Conservation (phyloP, 2,113 vertebrate genomes). For the Scartelaos histophorus region DNA sequence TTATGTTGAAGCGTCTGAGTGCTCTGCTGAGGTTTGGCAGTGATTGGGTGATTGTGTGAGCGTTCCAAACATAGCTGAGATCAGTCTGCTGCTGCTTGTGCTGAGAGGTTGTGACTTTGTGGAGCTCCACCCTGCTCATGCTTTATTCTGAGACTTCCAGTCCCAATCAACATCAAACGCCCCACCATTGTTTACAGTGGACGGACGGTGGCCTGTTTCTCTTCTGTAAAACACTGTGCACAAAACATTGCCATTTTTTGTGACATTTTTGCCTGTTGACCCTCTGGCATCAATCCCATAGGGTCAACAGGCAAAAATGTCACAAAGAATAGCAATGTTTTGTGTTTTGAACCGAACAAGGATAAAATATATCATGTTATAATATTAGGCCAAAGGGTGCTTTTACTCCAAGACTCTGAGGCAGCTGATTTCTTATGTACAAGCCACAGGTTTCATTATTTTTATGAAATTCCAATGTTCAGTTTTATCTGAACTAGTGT, state of each 20-base stretch:
- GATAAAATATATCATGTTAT: too few relatives aligned
- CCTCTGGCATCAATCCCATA: conserved; percentile 43
- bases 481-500: conserved; percentile 36
- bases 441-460: conserved; percentile 43
- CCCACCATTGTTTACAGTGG: conserved; percentile 36
- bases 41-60: conserved; percentile 10
- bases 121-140: conserved; percentile 47
- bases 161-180: conserved; percentile 51
- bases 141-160: conserved; percentile 60
- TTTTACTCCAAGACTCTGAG: conserved; percentile 4
- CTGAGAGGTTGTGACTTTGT: conserved; percentile 43
- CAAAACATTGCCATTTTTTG: too few relatives aligned
- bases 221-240: conserved; percentile 32
- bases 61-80: conserved; percentile 11
- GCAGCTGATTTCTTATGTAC: conserved; percentile 30
- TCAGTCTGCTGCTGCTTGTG: conserved; percentile 5
- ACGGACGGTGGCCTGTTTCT: conserved; percentile 28
- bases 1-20: conserved; percentile 12
- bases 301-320: conserved; percentile 22
- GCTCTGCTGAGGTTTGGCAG: conserved; percentile 14
- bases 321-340: not conserved
- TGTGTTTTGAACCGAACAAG: not conserved
- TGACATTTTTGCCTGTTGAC: too few relatives aligned
- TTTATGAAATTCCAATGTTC: conserved; percentile 46
- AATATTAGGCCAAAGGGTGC: not conserved